Base-by-base conservation (phyloP, 2,888 invertebrate species). In the Sycophila texana region DNA sequence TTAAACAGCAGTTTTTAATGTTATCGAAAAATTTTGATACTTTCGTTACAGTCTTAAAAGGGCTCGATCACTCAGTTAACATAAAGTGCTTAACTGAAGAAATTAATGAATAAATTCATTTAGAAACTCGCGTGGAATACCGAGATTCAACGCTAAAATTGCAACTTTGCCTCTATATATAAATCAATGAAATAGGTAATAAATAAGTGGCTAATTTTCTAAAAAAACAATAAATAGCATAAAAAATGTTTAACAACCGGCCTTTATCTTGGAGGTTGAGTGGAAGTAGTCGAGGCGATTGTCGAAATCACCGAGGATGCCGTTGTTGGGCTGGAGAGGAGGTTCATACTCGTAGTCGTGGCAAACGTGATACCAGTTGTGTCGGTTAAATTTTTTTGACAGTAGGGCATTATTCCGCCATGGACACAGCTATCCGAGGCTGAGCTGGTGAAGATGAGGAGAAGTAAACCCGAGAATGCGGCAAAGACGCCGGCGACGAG, bases 401-500 rank as follows among this genome's bases (percentile, higher is more conserved):
- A 95, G 86, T 95, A 95, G 5, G 91, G 87, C 93, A 94, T 93
- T 75, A 93, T 91, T 71, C 89, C 91, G 4, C 94, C 95, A 85
- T 95, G 95, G 16, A 92, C 92, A 86, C 95, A 95, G n/a, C 92
- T 92, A 73, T 84, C 84, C 1, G 88, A 84, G 0, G 89, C 86
- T 74, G 91, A 88, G 79, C 91, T 90, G 85, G 91, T 91, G 85
- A 93, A 91, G 26, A 93, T 86, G 53, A 94, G 88, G 14, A 94
- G 90, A 16, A 94, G 86, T 0, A 93, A 91, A 1, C 95, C 95
- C 22, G 93, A 91, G 13, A 93, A 84, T 0, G 94, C 93, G 5
- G 94, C 94, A 10, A 92, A 85, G 4, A 92, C 89, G 1, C 96
- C 96, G 85, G 96, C 95, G 0, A 93, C 84, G 4, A 94, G 94